Base-by-base conservation (phyloP, 2,797 vertebrate species). In the Premnoplex brunnescens region DNA sequence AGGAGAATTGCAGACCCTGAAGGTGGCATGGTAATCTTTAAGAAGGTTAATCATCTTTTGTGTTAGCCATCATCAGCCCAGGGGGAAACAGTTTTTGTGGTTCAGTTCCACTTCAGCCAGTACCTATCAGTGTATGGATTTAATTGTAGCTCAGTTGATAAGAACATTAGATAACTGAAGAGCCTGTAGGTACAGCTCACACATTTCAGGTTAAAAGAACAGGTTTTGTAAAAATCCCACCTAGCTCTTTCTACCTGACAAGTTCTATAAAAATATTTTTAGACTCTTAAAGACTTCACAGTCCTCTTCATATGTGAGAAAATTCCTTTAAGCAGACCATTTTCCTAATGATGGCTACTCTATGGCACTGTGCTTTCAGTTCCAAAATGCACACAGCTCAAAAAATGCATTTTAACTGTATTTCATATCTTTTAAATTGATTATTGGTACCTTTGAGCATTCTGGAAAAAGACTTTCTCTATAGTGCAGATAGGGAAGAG, bases 311-410 rank as follows among this genome's bases (percentile, higher is more conserved):
- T 51, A 44, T 55, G 41, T 36, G 46, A 85, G 46, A 43, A 64
- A 71, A 34, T 84, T 56, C 86, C 75, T 95, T 95, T 83, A 89
- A 89, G 83, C 68, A 76, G 67, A 75, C 56, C 34, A 34, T 78
- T 88, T 82, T 95, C 12, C 12, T 85, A 64, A 52, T 79, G 83
- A 54, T 63, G 67, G 34, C 66, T 81, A 20, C 44, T 80, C 21
- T 78, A 0, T 51, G 69, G 66, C 41, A 49, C 54, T 83, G 28
- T 49, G 46, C 76, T 75, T 80, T 85, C 15, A 3, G 30, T 81
- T 90, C 64, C n/a, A 66, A 74, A 94, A 93, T 37, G 60, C 28
- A 71, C 7, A 23, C 2, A 0, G 10, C 32, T 89, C 30, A 58
- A 56, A 76, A 75, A 78, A 32, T 2, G 17, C 26, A 48, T 68